Evolutionary conservation across 2,888 invertebrate species (phyloP).

Genomic region (Cerastoderma edule): DNA sequence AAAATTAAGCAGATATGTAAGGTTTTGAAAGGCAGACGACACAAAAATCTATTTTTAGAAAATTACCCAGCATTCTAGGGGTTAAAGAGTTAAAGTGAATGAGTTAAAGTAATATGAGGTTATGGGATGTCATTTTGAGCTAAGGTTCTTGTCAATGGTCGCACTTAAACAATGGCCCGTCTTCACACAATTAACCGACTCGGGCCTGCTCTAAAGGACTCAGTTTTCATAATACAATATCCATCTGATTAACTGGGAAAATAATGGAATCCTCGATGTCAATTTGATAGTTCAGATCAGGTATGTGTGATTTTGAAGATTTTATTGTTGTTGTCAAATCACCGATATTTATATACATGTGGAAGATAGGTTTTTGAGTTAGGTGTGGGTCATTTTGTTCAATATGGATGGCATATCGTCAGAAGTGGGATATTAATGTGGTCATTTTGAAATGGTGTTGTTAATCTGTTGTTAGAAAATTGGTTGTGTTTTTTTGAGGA

Average conservation of each 20-base stretch:
- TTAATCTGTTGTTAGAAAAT: neutral
- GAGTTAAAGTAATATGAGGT: no score
- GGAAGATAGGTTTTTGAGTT: no score
- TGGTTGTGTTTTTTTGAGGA: neutral
- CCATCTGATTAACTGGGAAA: slow-evolving; percentile 10
- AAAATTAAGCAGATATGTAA: no score
- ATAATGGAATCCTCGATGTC: slow-evolving; percentile 15
- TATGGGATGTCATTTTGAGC: no score
- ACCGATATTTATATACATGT: neutral
- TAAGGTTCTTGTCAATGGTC: no score
- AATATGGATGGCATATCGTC: neutral
- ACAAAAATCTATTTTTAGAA: no score
- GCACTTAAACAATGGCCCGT: no score
- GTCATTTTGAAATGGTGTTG: neutral
- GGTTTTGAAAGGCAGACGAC: no score
- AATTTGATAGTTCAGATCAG: slow-evolving; percentile 13
- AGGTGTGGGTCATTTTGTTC: no score
- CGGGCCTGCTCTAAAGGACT: neutral
- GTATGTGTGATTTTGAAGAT: slow-evolving; percentile 25
- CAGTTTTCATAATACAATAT: slow-evolving; percentile 21
- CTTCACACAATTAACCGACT: no score
- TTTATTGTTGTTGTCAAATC: slow-evolving; percentile 4
- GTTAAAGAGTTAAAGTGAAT: no score
- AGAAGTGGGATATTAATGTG: neutral
- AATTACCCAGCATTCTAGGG: no score